A percentile compares a stretch with the other conserved stretches of the same genome.
phyloP scores from a whole-genome alignment of 2,888 invertebrate species.

The Orthonychiurus folsomi region DNA sequence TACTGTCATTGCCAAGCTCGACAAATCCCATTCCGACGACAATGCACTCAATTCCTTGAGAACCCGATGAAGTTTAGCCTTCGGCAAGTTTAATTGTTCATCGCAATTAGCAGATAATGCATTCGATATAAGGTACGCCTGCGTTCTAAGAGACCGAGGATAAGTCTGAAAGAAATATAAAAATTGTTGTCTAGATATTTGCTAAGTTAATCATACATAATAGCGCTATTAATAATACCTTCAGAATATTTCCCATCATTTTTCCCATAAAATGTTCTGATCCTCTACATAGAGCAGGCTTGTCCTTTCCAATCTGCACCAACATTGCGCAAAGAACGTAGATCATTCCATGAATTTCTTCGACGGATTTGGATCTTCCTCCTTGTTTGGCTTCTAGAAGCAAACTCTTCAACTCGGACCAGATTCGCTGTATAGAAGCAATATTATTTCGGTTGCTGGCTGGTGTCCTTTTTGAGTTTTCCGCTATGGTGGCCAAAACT shows the following conservation, averaged over 20 bases:
- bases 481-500: constrained; percentile 27
- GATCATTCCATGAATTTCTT: constrained; percentile 33
- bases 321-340: constrained; percentile 32
- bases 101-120: constrained; percentile 4
- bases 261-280: not conserved
- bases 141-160: constrained; percentile 14
- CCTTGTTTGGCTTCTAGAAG: constrained; percentile 18
- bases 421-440: constrained; percentile 18
- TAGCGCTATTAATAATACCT: constrained; percentile 1
- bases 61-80: not conserved
- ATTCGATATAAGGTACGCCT: constrained; percentile 18
- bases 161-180: constrained; percentile 11
- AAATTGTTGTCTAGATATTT: constrained; percentile 1
- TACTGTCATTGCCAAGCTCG: constrained; percentile 14
- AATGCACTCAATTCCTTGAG: constrained; percentile 13
- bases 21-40: constrained; percentile 35
- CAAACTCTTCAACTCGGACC: constrained; percentile 22
- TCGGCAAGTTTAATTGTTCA: not conserved
- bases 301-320: constrained; percentile 27
- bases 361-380: constrained; percentile 1
- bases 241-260: constrained; percentile 2
- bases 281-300: constrained; percentile 19
- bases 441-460: constrained; percentile 15
- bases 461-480: constrained; percentile 16
- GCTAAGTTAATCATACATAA: not conserved